phyloP scores from a whole-genome alignment of 2,113 vertebrate genomes.

The Mustela nigripes region DNA sequence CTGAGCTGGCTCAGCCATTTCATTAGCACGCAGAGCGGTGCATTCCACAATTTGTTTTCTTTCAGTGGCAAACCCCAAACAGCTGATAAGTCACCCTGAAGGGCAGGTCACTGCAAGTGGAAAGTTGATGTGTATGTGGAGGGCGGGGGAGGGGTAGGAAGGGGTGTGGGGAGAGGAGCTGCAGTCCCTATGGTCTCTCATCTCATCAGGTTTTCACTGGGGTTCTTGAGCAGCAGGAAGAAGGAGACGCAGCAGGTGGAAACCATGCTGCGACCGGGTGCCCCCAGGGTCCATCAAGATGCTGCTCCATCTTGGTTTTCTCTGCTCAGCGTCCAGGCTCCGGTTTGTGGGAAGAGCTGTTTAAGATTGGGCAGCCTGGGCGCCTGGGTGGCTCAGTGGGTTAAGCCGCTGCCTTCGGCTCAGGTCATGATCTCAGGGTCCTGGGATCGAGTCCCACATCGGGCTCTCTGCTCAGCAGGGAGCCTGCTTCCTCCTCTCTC shows the following conservation, averaged over 20 bases:
- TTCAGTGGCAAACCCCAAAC: conserved; percentile 46
- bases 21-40: conserved; percentile 28
- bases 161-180: neutral
- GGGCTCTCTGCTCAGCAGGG: too few species aligned
- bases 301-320: neutral
- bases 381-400: too few species aligned
- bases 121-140: conserved; percentile 76
- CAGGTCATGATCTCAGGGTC: too few species aligned
- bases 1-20: conserved; percentile 73
- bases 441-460: too few species aligned
- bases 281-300: rapidly evolving
- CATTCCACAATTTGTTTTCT: conserved; percentile 66
- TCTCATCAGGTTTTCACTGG: neutral
- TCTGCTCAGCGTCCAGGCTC: conserved; percentile 38
- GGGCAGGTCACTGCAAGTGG: conserved; percentile 78
- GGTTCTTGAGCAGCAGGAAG: neutral
- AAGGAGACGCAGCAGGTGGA: neutral
- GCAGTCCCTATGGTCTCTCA: neutral
- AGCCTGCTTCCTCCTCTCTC: too few species aligned
- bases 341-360: neutral
- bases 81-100: conserved; percentile 79
- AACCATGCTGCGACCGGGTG: neutral
- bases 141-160: neutral
- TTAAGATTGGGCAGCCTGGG: too few species aligned
- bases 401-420: too few species aligned